phyloP scores from a whole-genome alignment of 2,113 vertebrate genomes.

The Oxygymnocypris stewartii region DNA sequence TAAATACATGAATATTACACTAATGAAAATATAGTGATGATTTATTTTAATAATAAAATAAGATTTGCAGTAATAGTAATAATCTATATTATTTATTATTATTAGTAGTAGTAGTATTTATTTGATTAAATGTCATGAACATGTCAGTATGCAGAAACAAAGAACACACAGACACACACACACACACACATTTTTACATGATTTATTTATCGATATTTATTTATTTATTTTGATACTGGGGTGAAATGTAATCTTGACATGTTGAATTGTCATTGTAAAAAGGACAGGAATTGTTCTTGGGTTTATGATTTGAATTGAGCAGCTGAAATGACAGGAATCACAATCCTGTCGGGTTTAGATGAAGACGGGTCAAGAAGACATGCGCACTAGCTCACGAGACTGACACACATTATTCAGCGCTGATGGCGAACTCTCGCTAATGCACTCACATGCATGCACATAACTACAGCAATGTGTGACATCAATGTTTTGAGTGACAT shows the following conservation, averaged over 20 bases:
- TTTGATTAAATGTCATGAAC: no score
- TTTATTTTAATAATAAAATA: no score
- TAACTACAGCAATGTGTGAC: constrained; percentile 54
- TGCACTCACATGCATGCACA: constrained; percentile 42
- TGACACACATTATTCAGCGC: constrained; percentile 51
- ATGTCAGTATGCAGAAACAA: no score
- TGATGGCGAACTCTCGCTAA: neutral
- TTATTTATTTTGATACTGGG: no score
- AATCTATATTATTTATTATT: no score
- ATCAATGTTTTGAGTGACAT: constrained; percentile 73
- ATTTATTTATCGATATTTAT: no score
- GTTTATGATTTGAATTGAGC: neutral
- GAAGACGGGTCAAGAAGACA: constrained; percentile 13
- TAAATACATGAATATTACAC: no score
- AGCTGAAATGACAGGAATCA: neutral
- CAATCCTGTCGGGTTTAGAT: neutral
- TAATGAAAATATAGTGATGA: no score
- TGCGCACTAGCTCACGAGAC: constrained; percentile 37
- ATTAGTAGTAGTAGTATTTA: no score
- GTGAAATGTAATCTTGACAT: neutral
- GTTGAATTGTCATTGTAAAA: neutral
- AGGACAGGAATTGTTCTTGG: neutral
- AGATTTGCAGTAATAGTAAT: no score
- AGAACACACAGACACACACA: no score
- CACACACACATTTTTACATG: no score